phyloP scores from a whole-genome alignment of 2,113 vertebrate genomes.

The Tychaedon coryphoeus region DNA sequence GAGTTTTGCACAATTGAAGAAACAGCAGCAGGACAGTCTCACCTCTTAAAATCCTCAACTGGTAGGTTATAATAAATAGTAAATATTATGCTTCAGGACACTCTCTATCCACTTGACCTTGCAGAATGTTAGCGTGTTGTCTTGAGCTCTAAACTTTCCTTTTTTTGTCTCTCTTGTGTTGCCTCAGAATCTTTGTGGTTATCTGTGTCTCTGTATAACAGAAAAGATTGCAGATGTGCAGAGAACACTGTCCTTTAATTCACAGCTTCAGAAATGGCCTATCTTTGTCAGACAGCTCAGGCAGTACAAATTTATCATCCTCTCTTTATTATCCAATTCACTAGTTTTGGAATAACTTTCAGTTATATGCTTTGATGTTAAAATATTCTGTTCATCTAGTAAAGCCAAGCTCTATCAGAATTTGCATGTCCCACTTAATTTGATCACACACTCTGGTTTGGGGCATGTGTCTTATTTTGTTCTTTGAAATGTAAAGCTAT shows the following conservation, averaged over 20 bases:
- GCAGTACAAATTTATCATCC: slow-evolving; percentile 29
- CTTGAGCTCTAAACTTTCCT: not conserved
- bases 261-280: slow-evolving; percentile 35
- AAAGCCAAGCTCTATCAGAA: slow-evolving; percentile 11
- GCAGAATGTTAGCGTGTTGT: not conserved
- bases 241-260: not conserved
- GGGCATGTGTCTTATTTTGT: not conserved
- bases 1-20: not conserved
- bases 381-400: slow-evolving; percentile 22
- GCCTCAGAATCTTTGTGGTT: not conserved
- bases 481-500: slow-evolving; percentile 15
- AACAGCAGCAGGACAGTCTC: not conserved
- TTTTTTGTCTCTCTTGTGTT: not conserved
- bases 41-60: not conserved
- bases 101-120: not conserved
- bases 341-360: slow-evolving; percentile 21
- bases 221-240: not conserved
- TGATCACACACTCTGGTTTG: not conserved
- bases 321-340: slow-evolving; percentile 34
- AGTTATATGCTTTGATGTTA: slow-evolving; percentile 26
- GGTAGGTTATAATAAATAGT: not conserved
- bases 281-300: not conserved
- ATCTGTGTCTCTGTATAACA: not conserved
- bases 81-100: not conserved
- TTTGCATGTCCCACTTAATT: slow-evolving; percentile 29